phyloP scores from a whole-genome alignment of 2,888 invertebrate genomes.

The Hirtodrosophila cameraria region DNA sequence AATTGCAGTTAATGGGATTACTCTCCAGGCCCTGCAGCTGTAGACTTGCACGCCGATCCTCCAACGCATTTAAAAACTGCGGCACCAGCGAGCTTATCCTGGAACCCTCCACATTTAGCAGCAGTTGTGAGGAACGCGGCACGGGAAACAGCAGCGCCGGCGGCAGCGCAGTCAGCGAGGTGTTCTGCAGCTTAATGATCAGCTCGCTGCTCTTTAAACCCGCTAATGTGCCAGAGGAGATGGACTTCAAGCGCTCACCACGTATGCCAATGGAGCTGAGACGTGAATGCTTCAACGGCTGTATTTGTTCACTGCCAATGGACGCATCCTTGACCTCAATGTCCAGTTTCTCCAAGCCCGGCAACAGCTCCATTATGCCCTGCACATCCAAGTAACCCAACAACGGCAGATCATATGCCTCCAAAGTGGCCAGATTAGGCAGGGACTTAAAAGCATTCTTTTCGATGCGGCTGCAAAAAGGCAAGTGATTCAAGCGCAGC shows the following conservation, averaged over 20 bases:
- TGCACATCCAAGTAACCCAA: slow-evolving; percentile 94
- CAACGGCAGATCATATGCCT: slow-evolving; percentile 91
- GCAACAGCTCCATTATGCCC: slow-evolving; percentile 90
- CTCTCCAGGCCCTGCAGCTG: slow-evolving; percentile 89
- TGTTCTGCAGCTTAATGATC: slow-evolving; percentile 90
- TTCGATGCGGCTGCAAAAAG: slow-evolving; percentile 90
- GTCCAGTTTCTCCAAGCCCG: slow-evolving; percentile 90
- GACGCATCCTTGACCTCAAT: slow-evolving; percentile 94
- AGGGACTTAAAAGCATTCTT: slow-evolving; percentile 91
- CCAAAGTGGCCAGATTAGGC: slow-evolving; percentile 88
- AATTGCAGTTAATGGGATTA: slow-evolving; percentile 94
- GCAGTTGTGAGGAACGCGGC: slow-evolving; percentile 92
- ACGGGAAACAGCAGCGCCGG: slow-evolving; percentile 94
- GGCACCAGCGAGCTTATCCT: slow-evolving; percentile 90
- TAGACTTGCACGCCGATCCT: slow-evolving; percentile 91
- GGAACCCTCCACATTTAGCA: slow-evolving; percentile 91
- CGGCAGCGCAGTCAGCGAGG: slow-evolving; percentile 91
- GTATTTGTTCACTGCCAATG: slow-evolving; percentile 92
- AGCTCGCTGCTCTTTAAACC: slow-evolving; percentile 91
- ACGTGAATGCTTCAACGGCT: slow-evolving; percentile 91
- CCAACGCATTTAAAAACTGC: slow-evolving; percentile 91
- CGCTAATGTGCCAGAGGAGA: slow-evolving; percentile 93
- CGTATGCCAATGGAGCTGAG: slow-evolving; percentile 90
- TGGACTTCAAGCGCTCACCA: slow-evolving; percentile 89
- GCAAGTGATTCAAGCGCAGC: slow-evolving; percentile 88